Evolutionary conservation across 2,113 vertebrate genomes (phyloP).

Genomic region (Eublepharis macularius): DNA sequence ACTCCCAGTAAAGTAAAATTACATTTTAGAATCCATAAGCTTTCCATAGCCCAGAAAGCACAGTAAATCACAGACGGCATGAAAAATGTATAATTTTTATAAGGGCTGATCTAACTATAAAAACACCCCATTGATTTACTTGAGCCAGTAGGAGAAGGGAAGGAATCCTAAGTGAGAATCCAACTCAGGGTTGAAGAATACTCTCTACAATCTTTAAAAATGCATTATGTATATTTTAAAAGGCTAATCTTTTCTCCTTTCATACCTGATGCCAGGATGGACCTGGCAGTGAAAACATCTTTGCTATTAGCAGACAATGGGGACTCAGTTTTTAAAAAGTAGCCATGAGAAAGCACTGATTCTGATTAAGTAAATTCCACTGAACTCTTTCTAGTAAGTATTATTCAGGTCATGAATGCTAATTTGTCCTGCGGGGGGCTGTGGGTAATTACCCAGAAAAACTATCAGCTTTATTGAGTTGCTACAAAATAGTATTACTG

Average conservation of each 20-base stretch:
- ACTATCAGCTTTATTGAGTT: slow-evolving; percentile 83
- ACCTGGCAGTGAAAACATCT: slow-evolving; percentile 61
- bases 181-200: slow-evolving; percentile 50
- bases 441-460: slow-evolving; percentile 84
- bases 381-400: slow-evolving; percentile 84
- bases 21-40: slow-evolving; percentile 42
- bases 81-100: slow-evolving; percentile 30
- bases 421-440: slow-evolving; percentile 84
- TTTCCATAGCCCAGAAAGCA: slow-evolving; percentile 30
- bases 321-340: slow-evolving; percentile 66
- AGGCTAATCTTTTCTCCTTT: slow-evolving; percentile 43
- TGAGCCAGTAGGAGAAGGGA: slow-evolving; percentile 16
- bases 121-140: slow-evolving; percentile 35
- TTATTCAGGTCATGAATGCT: slow-evolving; percentile 86
- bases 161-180: slow-evolving; percentile 19
- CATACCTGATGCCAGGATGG: slow-evolving; percentile 58
- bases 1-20: slow-evolving; percentile 41
- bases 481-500: slow-evolving; percentile 76
- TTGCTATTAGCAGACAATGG: slow-evolving; percentile 69
- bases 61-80: slow-evolving; percentile 31
- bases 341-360: slow-evolving; percentile 76
- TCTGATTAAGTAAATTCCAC: slow-evolving; percentile 86
- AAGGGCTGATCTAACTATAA: slow-evolving; percentile 58
- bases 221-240: slow-evolving; percentile 44
- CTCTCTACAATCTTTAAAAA: slow-evolving; percentile 48